phyloP scores from a whole-genome alignment of 2,888 invertebrate species.

The Caenorhabditis sp. region DNA sequence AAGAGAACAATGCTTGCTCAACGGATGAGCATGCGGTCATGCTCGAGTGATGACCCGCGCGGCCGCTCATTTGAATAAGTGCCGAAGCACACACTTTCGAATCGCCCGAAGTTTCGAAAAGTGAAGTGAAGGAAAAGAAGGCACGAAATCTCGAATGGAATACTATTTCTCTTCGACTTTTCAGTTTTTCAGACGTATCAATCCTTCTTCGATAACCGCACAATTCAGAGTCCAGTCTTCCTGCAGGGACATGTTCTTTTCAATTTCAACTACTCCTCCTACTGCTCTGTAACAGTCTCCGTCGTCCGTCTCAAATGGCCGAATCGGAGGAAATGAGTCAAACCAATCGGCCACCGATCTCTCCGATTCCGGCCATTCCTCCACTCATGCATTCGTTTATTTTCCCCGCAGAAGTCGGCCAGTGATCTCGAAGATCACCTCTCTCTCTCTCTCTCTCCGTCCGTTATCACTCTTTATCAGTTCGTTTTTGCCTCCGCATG shows the following conservation, averaged over 20 bases:
- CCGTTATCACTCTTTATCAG: constrained; percentile 36
- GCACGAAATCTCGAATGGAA: background rate
- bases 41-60: constrained; percentile 32
- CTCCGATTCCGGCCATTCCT: too few species aligned
- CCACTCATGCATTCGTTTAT: too few species aligned
- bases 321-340: too few species aligned
- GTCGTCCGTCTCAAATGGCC: too few species aligned
- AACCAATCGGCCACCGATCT: too few species aligned
- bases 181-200: too few species aligned
- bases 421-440: constrained; percentile 20
- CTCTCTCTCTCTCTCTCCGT: constrained; percentile 20
- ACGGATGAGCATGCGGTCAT: constrained; percentile 51
- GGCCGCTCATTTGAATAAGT: constrained; percentile 43
- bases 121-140: background rate
- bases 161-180: background rate
- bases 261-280: too few species aligned
- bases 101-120: background rate
- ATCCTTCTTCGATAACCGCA: too few species aligned
- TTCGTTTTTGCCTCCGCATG: constrained; percentile 52
- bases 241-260: too few species aligned
- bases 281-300: too few species aligned
- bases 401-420: background rate
- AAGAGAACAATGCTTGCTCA: constrained; percentile 41
- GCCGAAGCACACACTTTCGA: constrained; percentile 22
- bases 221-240: too few species aligned